Evolutionary conservation across 2,888 invertebrate species (phyloP), one percentile per base, ranked within the genome.

Genomic region (Cosmia pyralina): DNA sequence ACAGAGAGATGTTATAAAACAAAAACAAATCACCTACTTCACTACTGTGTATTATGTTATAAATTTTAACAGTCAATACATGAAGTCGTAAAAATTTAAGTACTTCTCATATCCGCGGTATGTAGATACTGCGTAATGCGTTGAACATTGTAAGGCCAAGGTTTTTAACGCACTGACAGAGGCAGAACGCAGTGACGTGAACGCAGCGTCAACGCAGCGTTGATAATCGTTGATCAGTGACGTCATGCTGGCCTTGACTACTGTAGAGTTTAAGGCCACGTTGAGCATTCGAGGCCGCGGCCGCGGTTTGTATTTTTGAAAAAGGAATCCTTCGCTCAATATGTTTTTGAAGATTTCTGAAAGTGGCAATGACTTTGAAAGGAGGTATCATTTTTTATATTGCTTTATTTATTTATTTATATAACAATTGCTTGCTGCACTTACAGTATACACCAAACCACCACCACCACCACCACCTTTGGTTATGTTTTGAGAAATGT

Each of bases 1-100:
- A 75, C 38, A 59, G 34, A 60, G 55, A 82, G 53, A 68, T 67
- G 68, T 72, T 74, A 75, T 72, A 75, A 69, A 69, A 71, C 71
- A 76, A 63, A 81, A 85, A 77, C 77, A 81, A 79, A 77, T 85
- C 76, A 72, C 75, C 64, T 53, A 73, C 65, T 63, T 69, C 59
- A 59, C 75, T 76, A 68, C 76, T 65, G 55, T 60, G 75, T 75
- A 76, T 78, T 71, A 84, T 76, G 81, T 69, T 69, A 71, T 79
- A 82, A 79, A 80, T 83, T 71, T 83, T 70, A 83, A 72, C 77
- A 80, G 80, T 83, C 82, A 69, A 82, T 80, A 80, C 80, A 77
- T 48, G 77, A 63, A 66, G 58, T 72, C 80, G 62, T 82, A 69
- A 82, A 82, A 72, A 57, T 58, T 63, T 80, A 63, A 83, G 72